Evolutionary conservation across 2,113 vertebrate genomes (phyloP), one percentile per base, ranked within the genome.

Genomic region (Alosa alosa): DNA sequence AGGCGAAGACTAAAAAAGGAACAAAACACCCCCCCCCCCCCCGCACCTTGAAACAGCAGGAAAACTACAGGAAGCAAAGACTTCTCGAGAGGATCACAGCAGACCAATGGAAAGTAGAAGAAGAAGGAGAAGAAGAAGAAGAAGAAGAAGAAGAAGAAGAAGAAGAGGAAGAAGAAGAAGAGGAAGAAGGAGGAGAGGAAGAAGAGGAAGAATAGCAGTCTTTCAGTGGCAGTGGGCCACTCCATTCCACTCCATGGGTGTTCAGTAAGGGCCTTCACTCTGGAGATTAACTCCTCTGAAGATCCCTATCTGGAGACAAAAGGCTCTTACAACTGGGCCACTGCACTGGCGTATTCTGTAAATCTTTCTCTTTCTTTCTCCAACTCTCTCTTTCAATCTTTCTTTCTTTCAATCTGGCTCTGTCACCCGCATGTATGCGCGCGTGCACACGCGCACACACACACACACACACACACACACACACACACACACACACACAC

Each of bases 401-500:
- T 11, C 64, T 25, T 25, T 8, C 18, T 64, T 64, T 64, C 60
- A 64, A 36, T 31, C 25, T 72, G 64, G 25, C 31, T 72, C 64
- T 72, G 6, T 13, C 60, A 57, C 55, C 13, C 13, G 55, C 55
- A 13, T 57, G 55, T 18, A 13, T 18, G 4, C 55, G 84, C 55
- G 55, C 83, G 82, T 25, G 47, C 36, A 47, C 84, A 82, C 45
- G 81, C 83, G 72, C 83, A 68, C 55, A 20, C 52, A 75, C 64
- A 75, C 41, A 83, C 25, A 84, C n/a, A n/a, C n/a, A n/a, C n/a
- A n/a, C n/a, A n/a, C n/a, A n/a, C n/a, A n/a, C n/a, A n/a, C n/a
- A n/a, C n/a, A 52, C 44, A 85, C 18, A 84, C 0, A 82, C 36
- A 60, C 84, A 82, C 45, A 83, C 83, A 84, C 83, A 68, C 55